Percentiles rank a stretch among this genome's conserved stretches.
These are phyloP conservation scores for Alviniconcha marisindica DNA, from an alignment of 1,140 invertebrate genomes.

Conservation along the genomic window DNA sequence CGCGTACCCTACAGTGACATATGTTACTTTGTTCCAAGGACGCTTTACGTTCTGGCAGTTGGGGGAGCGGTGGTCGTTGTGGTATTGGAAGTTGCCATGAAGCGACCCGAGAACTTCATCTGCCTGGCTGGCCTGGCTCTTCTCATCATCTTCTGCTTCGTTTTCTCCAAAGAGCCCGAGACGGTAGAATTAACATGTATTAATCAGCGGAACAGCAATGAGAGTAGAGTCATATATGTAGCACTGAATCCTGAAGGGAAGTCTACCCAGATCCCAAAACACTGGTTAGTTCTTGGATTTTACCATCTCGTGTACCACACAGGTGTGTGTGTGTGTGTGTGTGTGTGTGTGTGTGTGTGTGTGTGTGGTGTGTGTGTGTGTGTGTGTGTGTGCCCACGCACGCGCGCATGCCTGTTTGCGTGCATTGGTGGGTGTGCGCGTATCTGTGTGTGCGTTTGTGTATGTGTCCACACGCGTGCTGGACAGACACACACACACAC, in stretches of 20 bases:
- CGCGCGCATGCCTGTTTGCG: no score
- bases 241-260: no score
- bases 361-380: neutral
- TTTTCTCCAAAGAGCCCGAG: conserved; percentile 1
- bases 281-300: no score
- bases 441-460: conserved; percentile 19
- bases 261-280: no score
- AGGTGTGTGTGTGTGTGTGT: neutral
- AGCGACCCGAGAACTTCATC: neutral
- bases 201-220: no score
- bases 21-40: neutral
- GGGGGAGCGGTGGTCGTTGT: neutral
- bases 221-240: neutral
- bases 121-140: neutral
- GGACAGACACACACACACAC: neutral
- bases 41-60: neutral
- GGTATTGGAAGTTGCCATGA: neutral
- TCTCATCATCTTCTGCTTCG: neutral
- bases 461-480: no score
- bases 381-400: no score
- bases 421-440: neutral
- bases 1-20: neutral
- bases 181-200: neutral
- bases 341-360: no score
- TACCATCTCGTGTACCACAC: neutral